phyloP scores from a whole-genome alignment of 1,140 invertebrate species.

The Lordiphosa mommai region DNA sequence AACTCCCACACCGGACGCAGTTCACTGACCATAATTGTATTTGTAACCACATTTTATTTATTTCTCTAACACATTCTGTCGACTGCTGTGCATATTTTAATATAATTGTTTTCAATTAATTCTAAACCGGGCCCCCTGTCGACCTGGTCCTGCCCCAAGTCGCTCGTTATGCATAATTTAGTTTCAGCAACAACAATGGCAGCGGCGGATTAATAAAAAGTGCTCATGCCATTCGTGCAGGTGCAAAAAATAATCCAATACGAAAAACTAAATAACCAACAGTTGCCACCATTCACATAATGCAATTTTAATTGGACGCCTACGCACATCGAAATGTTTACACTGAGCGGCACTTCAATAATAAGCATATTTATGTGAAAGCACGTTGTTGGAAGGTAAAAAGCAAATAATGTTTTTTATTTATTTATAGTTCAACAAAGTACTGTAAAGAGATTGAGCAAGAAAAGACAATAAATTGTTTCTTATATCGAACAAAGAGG shows the following conservation, averaged over 20 bases:
- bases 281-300: constrained; percentile 28
- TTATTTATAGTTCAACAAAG: too few species aligned
- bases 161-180: constrained; percentile 63
- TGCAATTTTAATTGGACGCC: constrained; percentile 65
- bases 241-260: constrained; percentile 21
- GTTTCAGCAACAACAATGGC: constrained; percentile 26
- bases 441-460: too few species aligned
- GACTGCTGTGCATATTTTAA: constrained; percentile 39
- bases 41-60: constrained; percentile 21
- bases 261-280: constrained; percentile 26
- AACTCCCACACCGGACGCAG: background rate
- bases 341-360: background rate
- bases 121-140: constrained; percentile 24
- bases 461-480: too few species aligned
- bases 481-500: too few species aligned
- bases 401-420: too few species aligned
- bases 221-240: constrained; percentile 31
- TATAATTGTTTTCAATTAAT: constrained; percentile 69
- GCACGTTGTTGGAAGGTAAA: too few species aligned
- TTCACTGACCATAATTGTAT: constrained; percentile 12
- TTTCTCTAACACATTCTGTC: constrained; percentile 6
- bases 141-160: constrained; percentile 9
- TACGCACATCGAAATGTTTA: constrained; percentile 4
- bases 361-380: too few species aligned
- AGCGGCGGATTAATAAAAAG: constrained; percentile 52